These are phyloP conservation scores for Dynastes grantii DNA, from an alignment of 2,888 invertebrate species.

Conservation along the genomic window DNA sequence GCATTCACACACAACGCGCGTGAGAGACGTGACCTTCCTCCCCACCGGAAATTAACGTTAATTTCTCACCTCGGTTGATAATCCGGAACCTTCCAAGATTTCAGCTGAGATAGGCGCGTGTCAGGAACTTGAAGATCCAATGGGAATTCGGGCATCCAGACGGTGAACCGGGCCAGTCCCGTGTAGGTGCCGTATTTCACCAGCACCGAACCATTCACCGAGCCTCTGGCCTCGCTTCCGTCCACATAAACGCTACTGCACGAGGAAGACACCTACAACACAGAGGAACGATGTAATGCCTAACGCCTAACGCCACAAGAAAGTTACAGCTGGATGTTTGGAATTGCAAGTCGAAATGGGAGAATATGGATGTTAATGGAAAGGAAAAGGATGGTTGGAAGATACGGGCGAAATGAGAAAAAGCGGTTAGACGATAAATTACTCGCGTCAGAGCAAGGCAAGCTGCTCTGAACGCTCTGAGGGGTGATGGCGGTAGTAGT, in stretches of 20 bases:
- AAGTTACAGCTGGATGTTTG: neutral
- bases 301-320: conserved; percentile 4
- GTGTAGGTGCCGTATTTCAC: conserved; percentile 94
- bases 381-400: neutral
- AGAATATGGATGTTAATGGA: neutral
- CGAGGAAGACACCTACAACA: conserved; percentile 89
- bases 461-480: neutral
- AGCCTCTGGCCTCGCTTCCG: conserved; percentile 95
- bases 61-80: conserved; percentile 72
- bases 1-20: neutral
- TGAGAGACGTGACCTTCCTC: neutral
- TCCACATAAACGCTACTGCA: conserved; percentile 98
- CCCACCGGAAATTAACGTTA: conserved; percentile 40
- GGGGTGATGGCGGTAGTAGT: conserved; percentile 1
- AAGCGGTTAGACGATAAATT: conserved; percentile 34
- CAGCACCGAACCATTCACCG: conserved; percentile 93
- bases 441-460: neutral
- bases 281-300: conserved; percentile 48
- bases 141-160: conserved; percentile 98
- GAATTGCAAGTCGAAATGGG: neutral
- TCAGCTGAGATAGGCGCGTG: conserved; percentile 91
- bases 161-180: conserved; percentile 90
- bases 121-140: conserved; percentile 92
- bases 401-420: conserved; percentile 24
- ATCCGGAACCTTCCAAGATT: conserved; percentile 94